Evolutionary conservation across 2,113 vertebrate species (phyloP), one percentile per base, ranked within the genome.

Genomic region (Natator depressus): DNA sequence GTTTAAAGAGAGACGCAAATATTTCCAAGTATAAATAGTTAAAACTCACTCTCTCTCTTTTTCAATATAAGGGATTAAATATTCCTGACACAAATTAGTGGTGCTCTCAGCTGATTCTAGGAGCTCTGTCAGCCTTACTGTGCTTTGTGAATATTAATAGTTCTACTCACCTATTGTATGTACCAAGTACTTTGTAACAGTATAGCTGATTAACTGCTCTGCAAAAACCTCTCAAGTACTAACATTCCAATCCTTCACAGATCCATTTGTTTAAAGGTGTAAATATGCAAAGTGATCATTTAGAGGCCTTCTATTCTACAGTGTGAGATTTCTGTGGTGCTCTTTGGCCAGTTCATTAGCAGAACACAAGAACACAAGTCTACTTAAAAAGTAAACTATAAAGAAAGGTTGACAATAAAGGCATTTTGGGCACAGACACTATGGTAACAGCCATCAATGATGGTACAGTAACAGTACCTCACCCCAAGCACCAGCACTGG

Each of bases 371-470:
- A 96, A 95, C 1, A 89, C 65, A 84, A 42, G 92, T 94, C 86
- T 89, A 89, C 95, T 97, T 96, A 80, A 90, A 19, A 50, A 93
- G 91, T 87, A 91, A 91, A 96, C 80, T 91, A 94, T 85, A 89
- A 94, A 96, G 96, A 84, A 95, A 97, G 89, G 92, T 76, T 84
- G 95, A 59, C 89, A 97, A 94, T 51, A 90, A 93, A 91, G 80
- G 59, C 91, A 89, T 89, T 92, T 92, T 94, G 89, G 95, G 87
- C 87, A 80, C 88, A 91, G 95, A 47, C 69, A 92, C 82, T 6
- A 0, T 53, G 25, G 1, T 80, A 88, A 69, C 83, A 83, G 88
- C 84, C 82, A 53, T 72, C 49, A 89, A 65, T 88, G 93, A 95
- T 78, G 89, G 85, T 95, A 90, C 81, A 35, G 62, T n/a, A 96